Base-by-base conservation (phyloP, 2,888 invertebrate genomes). In the Anoplius nigerrimus region DNA sequence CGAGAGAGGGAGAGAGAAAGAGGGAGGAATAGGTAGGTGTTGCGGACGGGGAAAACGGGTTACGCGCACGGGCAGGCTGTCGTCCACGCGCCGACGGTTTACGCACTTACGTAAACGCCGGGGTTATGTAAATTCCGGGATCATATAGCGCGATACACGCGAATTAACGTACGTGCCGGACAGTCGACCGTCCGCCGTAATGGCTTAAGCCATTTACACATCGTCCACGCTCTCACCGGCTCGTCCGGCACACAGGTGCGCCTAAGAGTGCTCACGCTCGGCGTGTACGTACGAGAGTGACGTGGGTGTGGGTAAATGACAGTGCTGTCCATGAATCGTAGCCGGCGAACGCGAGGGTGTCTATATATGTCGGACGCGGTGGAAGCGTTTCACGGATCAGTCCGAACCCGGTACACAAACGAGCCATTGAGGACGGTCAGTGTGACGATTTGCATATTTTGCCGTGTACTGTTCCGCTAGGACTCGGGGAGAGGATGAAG, bases 61-160 rank as follows among this genome's bases (percentile, higher is more conserved):
- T 48, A 34, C 34, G 4, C 56, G 42, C 55, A 42, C n/a, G 22
- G 22, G 46, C 15, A 16, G 22, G 42, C 51, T 51, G 21, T 4
- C 48, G 48, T 48, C 42, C 56, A 53, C 22, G n/a, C 18, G 51
- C 22, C 55, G 16, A 34, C 22, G 65, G 60, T 71, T 62, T 68
- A 75, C 74, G 75, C 77, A 81, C 76, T 79, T 74, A 69, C 65
- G 74, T 21, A 48, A 57, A 60, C 6, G 51, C 18, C 67, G 59
- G 69, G 69, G 71, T 83, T 84, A 82, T 82, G 84, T 76, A 85
- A 80, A 85, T 82, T 78, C 73, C 58, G 67, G 79, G 78, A 80
- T 83, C 80, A 79, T 82, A 82, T 76, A 72, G 74, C 72, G 72
- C 71, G 70, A 80, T 81, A 83, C 74, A 80, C 70, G 70, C 71